Evolutionary conservation across 2,797 vertebrate genomes (phyloP).

Genomic region (Eulemur albifrons): DNA sequence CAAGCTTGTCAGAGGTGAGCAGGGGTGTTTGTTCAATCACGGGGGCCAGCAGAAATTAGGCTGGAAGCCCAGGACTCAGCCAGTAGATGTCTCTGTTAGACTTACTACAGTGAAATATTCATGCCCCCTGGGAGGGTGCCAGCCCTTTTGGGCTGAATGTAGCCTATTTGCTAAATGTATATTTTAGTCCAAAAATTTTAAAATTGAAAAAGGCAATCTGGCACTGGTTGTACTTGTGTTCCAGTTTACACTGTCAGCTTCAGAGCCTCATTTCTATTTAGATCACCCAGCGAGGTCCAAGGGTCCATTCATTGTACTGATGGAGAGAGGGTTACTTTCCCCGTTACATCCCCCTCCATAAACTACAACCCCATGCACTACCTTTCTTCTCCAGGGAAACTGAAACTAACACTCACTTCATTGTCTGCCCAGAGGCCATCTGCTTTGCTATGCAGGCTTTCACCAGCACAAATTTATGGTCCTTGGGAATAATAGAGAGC

Average conservation of each 20-base stretch:
- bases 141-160: not conserved
- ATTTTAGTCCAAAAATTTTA: conserved; percentile 18
- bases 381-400: not conserved
- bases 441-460: not conserved
- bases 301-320: not conserved
- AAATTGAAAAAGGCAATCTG: conserved; percentile 23
- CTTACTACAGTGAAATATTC: not conserved
- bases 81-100: conserved; percentile 82
- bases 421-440: not conserved
- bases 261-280: not conserved
- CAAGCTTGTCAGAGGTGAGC: not conserved
- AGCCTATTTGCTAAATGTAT: not conserved
- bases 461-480: not conserved
- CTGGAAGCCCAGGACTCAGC: not conserved
- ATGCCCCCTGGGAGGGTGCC: not conserved
- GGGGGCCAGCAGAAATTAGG: not conserved
- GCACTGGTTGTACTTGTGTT: not conserved
- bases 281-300: not conserved
- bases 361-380: not conserved
- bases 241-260: conserved; percentile 7
- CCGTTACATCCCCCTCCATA: not conserved
- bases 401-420: not conserved
- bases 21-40: not conserved
- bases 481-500: not conserved
- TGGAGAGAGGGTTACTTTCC: not conserved